Evolutionary conservation across 2,113 vertebrate species (phyloP).

Genomic region (Leiothrix lutea): DNA sequence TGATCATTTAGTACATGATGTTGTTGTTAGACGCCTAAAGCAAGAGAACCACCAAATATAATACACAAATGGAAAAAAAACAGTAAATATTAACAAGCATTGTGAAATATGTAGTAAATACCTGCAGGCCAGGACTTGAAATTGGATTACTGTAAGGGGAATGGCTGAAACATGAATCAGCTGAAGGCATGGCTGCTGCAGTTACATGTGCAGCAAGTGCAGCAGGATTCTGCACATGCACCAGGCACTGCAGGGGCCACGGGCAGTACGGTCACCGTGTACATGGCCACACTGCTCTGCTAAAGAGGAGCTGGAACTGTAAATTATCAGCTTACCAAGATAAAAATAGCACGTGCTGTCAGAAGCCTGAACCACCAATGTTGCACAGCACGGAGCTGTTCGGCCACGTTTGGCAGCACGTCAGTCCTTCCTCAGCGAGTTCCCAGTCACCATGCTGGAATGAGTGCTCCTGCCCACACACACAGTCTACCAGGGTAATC

Average conservation of each 20-base stretch:
- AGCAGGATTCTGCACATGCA: accelerated
- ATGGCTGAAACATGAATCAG: neutral
- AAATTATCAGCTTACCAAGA: neutral
- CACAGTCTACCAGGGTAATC: too few species aligned
- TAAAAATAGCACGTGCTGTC: accelerated
- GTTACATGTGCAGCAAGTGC: accelerated
- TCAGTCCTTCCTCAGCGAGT: neutral
- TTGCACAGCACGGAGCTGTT: accelerated
- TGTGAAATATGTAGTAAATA: neutral
- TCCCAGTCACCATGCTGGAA: accelerated
- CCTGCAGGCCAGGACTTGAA: neutral
- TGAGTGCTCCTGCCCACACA: neutral
- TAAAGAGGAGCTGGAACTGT: neutral
- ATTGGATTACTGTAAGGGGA: neutral
- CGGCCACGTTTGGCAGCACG: accelerated
- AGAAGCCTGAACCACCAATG: too few species aligned
- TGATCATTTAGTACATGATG: neutral
- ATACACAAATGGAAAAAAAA: neutral
- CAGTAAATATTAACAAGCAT: neutral
- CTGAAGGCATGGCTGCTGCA: neutral
- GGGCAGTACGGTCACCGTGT: accelerated
- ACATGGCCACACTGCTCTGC: neutral
- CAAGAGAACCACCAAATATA: neutral
- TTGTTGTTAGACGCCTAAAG: neutral
- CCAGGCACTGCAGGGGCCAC: accelerated